Evolutionary conservation across 2,888 invertebrate genomes (phyloP).

Genomic region (Drosophila kambysellisi): DNA sequence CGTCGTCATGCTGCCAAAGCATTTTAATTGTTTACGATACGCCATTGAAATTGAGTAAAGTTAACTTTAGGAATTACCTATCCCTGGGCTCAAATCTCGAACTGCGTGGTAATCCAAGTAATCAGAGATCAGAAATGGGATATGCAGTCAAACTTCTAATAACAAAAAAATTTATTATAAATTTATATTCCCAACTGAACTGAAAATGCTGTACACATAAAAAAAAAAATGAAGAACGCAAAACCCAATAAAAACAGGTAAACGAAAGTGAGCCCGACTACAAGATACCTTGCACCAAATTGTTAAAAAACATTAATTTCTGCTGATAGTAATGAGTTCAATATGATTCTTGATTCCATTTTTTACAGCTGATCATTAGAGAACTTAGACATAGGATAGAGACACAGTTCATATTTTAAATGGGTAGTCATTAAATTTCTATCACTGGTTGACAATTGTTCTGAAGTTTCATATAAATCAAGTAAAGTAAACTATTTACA

Average conservation of each 20-base stretch:
- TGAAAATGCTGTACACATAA: neutral
- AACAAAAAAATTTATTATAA: neutral
- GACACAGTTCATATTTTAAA: neutral
- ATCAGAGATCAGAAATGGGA: neutral
- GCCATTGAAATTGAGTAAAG: slow-evolving; percentile 10
- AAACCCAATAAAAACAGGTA: neutral
- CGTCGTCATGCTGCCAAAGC: slow-evolving; percentile 45
- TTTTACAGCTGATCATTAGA: neutral
- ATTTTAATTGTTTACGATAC: slow-evolving; percentile 58
- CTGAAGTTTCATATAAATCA: neutral
- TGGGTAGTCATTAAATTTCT: neutral
- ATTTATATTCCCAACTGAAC: neutral
- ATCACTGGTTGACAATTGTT: neutral
- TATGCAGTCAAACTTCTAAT: neutral
- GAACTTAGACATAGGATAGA: too few species aligned
- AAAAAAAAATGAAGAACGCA: neutral
- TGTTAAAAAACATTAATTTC: neutral
- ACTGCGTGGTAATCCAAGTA: neutral
- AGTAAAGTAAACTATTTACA: neutral
- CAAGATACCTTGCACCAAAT: neutral
- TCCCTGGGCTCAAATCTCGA: neutral
- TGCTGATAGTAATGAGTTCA: neutral
- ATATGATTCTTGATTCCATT: too few species aligned
- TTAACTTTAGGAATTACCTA: neutral
- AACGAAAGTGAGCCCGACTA: neutral